Evolutionary conservation across 2,113 vertebrate genomes (phyloP).

Genomic region (Brachyhypopomus gauderio): DNA sequence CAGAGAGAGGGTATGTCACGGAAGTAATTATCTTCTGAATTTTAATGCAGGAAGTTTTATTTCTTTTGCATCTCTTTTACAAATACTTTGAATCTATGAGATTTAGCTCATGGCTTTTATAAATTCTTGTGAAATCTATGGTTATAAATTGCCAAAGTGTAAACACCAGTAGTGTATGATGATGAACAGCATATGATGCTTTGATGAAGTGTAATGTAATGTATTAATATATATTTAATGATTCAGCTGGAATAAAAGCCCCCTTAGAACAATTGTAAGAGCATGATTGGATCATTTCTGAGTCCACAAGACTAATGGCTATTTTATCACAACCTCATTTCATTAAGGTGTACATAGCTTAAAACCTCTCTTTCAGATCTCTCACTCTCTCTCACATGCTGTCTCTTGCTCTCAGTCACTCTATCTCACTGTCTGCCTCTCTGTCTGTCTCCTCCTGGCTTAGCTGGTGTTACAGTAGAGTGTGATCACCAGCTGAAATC

Average conservation of each 20-base stretch:
- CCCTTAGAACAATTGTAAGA: slow-evolving; percentile 17
- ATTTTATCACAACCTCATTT: slow-evolving; percentile 27
- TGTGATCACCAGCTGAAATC: slow-evolving; percentile 60
- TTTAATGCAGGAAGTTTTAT: slow-evolving; percentile 78
- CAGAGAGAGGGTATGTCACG: slow-evolving; percentile 71
- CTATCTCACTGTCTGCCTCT: slow-evolving; percentile 7
- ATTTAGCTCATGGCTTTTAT: slow-evolving; percentile 70
- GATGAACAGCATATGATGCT: background rate
- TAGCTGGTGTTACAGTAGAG: slow-evolving; percentile 46
- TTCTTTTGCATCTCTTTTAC: slow-evolving; percentile 68
- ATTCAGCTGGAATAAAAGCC: slow-evolving; percentile 24
- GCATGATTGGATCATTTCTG: slow-evolving; percentile 29
- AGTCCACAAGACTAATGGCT: slow-evolving; percentile 30
- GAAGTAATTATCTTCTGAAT: slow-evolving; percentile 84
- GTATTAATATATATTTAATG: slow-evolving; percentile 33
- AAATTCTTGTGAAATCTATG: slow-evolving; percentile 66
- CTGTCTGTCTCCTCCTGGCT: slow-evolving; percentile 14
- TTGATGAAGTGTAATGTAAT: background rate
- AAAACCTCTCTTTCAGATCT: slow-evolving; percentile 14
- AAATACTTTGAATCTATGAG: slow-evolving; percentile 74
- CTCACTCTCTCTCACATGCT: background rate
- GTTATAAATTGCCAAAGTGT: slow-evolving; percentile 54
- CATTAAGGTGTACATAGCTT: slow-evolving; percentile 23
- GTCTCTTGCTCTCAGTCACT: slow-evolving; percentile 4
- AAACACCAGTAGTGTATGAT: slow-evolving; percentile 24